Evolutionary conservation across 2,888 invertebrate species (phyloP), one percentile per base, ranked within the genome.

Genomic region (Lutraria lutraria): DNA sequence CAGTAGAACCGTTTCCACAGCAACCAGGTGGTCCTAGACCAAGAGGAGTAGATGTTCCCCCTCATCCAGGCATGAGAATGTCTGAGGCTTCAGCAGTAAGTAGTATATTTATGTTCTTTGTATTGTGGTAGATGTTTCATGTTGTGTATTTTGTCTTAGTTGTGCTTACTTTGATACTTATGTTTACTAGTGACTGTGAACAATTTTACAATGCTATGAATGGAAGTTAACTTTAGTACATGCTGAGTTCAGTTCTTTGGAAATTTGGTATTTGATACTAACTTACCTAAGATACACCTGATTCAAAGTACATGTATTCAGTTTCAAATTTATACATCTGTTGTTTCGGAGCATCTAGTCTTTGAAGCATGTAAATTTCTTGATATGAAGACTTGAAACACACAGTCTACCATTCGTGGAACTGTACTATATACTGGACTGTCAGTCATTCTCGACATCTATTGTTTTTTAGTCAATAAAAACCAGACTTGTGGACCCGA

Each of bases 71-170:
- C 16, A 63, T 94, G 80, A 92, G 92, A 43, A 81, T 88, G 31
- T 90, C 91, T 52, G 92, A 93, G 80, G 90, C 92, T 8, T 92
- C 93, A 56, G 93, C 90, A 81, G 94, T 94, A 92, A 92, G 94
- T 93, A 63, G 8, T 81, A 25, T 1, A 29, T 68, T 68, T 25
- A 68, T n/a, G 63, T 68, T 68, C 25, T 13, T 25, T 25, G n/a
- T 63, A n/a, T 19, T n/a, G 63, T 68, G 25, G 16, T 34, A 76
- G 29, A 31, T 76, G 76, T 76, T 16, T 31, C 1, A 34, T 76
- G 76, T 34, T 76, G 76, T 76, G 16, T 76, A 34, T 31, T 31
- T 31, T 72, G 60, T 60, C 60, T 68, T n/a, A 25, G 63, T 68
- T 68, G 63, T 68, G 63, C 12, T 25, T 25, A 68, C 63, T 68